phyloP scores from a whole-genome alignment of 2,113 vertebrate genomes.

The Leucosticte australis region DNA sequence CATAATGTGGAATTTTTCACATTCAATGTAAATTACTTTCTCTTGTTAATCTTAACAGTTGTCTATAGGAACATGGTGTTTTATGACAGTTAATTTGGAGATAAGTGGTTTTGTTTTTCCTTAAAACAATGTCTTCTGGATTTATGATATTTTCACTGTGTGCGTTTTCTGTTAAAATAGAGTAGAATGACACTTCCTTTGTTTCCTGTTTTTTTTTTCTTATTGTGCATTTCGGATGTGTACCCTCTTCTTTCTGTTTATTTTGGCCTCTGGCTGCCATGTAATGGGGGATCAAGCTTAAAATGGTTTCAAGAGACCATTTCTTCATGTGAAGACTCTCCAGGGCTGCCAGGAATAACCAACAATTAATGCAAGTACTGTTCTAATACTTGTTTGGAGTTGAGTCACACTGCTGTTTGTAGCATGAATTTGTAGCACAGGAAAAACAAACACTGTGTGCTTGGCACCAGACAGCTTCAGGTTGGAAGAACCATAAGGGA shows the following conservation, averaged over 20 bases:
- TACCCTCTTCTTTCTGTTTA: neutral
- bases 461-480: neutral
- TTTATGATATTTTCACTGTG: neutral
- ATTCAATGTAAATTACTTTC: neutral
- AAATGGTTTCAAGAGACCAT: constrained; percentile 58
- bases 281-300: constrained; percentile 38
- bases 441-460: neutral
- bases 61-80: neutral
- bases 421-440: neutral
- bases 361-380: constrained; percentile 49
- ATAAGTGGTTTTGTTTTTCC: neutral
- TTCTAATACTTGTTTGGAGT: constrained; percentile 42
- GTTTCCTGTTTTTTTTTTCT: neutral
- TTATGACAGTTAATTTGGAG: neutral
- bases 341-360: constrained; percentile 63
- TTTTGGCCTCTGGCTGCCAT: constrained; percentile 32
- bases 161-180: neutral
- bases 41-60: neutral
- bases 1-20: neutral
- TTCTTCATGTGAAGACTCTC: constrained; percentile 58
- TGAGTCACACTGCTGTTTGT: constrained; percentile 18
- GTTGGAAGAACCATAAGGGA: constrained; percentile 31
- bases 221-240: neutral
- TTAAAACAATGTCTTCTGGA: neutral
- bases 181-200: neutral